Conservation (phyloP, 1,140 invertebrate species). For the Melitaea cinxia region DNA sequence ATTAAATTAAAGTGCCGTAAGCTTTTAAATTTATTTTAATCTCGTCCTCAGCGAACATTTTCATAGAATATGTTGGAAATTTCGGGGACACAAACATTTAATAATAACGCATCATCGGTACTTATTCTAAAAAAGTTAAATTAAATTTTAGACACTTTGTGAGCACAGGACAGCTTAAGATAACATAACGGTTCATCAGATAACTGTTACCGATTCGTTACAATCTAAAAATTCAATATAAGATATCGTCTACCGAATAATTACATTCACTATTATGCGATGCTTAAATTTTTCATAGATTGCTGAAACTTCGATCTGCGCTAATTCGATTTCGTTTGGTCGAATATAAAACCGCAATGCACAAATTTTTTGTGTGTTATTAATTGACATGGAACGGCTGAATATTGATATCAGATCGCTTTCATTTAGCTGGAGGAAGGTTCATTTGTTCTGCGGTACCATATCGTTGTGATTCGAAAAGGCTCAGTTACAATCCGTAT, state of each 20-base stretch:
- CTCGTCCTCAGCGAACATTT: neutral
- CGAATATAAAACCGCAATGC: slow-evolving; percentile 24
- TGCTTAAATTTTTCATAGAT: slow-evolving; percentile 14
- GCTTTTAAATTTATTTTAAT: slow-evolving; percentile 1
- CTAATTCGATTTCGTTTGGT: slow-evolving; percentile 15
- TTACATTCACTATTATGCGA: slow-evolving; percentile 2
- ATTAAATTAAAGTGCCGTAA: neutral
- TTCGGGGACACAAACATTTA: slow-evolving; percentile 3
- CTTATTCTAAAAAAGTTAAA: slow-evolving; percentile 4
- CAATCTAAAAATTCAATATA: slow-evolving; percentile 37
- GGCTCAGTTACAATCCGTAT: slow-evolving; percentile 1
- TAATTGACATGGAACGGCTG: slow-evolving; percentile 41
- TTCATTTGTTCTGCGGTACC: slow-evolving; percentile 26
- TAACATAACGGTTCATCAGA: slow-evolving; percentile 24
- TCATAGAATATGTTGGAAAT: neutral
- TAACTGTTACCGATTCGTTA: slow-evolving; percentile 31
- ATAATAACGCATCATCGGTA: slow-evolving; percentile 1
- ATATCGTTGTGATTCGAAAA: slow-evolving; percentile 8
- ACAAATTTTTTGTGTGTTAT: slow-evolving; percentile 24
- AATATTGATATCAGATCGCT: slow-evolving; percentile 47
- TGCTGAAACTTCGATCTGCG: slow-evolving; percentile 22
- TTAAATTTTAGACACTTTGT: slow-evolving; percentile 13
- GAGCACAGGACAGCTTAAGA: slow-evolving; percentile 13
- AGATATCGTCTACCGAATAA: slow-evolving; percentile 6
- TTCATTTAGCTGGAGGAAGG: slow-evolving; percentile 39